These are phyloP conservation scores for Dicrurus megarhynchus DNA, from an alignment of 2,113 vertebrate species.

Conservation along the genomic window DNA sequence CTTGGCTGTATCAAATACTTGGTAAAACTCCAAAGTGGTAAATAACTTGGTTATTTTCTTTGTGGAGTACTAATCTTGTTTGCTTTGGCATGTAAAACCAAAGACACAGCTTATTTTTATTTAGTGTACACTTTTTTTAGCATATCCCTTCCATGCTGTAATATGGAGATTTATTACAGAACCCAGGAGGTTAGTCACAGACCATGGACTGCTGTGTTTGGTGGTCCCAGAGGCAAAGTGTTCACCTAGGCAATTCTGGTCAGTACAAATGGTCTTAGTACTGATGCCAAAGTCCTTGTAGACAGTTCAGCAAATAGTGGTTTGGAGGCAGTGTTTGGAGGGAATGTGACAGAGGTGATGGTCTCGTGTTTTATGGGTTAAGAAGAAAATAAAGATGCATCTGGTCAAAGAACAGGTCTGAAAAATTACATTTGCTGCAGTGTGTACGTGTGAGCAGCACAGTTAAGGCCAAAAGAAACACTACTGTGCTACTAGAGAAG, in stretches of 20 bases:
- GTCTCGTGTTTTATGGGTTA: neutral
- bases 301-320: neutral
- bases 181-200: neutral
- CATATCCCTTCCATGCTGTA: neutral
- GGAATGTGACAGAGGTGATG: neutral
- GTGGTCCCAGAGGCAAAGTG: neutral
- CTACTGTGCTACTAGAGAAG: neutral
- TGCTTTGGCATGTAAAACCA: conserved; percentile 15
- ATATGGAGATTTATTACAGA: neutral
- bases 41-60: conserved; percentile 43
- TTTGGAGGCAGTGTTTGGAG: neutral
- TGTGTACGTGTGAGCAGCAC: neutral
- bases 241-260: neutral
- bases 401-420: neutral
- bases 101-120: conserved; percentile 15
- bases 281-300: neutral
- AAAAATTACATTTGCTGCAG: neutral
- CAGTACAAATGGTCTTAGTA: neutral
- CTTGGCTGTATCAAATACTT: conserved; percentile 34
- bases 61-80: conserved; percentile 24
- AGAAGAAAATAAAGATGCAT: neutral
- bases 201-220: neutral
- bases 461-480: neutral
- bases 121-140: neutral
- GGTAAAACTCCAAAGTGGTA: conserved; percentile 29